phyloP scores from a whole-genome alignment of 2,113 vertebrate genomes.

The Alexandromys fortis region DNA sequence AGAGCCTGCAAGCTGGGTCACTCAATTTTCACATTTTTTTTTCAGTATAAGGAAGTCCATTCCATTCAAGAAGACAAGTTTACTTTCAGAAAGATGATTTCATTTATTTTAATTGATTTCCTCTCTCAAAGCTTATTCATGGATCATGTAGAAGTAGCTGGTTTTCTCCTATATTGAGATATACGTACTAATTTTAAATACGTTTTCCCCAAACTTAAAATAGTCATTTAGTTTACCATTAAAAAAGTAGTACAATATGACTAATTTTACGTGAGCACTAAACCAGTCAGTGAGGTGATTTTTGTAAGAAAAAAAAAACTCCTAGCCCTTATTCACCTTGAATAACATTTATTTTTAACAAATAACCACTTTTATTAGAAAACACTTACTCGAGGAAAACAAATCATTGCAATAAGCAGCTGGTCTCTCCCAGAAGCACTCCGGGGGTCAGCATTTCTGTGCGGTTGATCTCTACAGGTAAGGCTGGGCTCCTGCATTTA shows the following conservation, averaged over 20 bases:
- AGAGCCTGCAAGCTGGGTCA: slow-evolving; percentile 6
- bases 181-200: slow-evolving; percentile 62
- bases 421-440: slow-evolving; percentile 34
- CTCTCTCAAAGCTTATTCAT: slow-evolving; percentile 66
- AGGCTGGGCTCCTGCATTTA: neutral
- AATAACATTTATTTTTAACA: slow-evolving; percentile 65
- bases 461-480: neutral
- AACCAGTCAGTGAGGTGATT: slow-evolving; percentile 28
- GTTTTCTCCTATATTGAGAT: slow-evolving; percentile 64
- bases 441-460: neutral
- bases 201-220: slow-evolving; percentile 64
- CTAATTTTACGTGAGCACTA: slow-evolving; percentile 54
- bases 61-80: slow-evolving; percentile 65
- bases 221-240: slow-evolving; percentile 63
- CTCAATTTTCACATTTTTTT: neutral
- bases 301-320: neutral
- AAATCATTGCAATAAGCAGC: slow-evolving; percentile 8
- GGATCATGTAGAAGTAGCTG: slow-evolving; percentile 2
- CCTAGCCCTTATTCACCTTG: neutral
- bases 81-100: slow-evolving; percentile 68
- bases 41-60: slow-evolving; percentile 52
- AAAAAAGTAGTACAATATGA: slow-evolving; percentile 30
- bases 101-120: slow-evolving; percentile 66
- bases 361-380: slow-evolving; percentile 57
- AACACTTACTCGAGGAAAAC: slow-evolving; percentile 46